Evolutionary conservation across 2,888 invertebrate genomes (phyloP), one percentile per base, ranked within the genome.

Genomic region (Dolichopus griseipennis): DNA sequence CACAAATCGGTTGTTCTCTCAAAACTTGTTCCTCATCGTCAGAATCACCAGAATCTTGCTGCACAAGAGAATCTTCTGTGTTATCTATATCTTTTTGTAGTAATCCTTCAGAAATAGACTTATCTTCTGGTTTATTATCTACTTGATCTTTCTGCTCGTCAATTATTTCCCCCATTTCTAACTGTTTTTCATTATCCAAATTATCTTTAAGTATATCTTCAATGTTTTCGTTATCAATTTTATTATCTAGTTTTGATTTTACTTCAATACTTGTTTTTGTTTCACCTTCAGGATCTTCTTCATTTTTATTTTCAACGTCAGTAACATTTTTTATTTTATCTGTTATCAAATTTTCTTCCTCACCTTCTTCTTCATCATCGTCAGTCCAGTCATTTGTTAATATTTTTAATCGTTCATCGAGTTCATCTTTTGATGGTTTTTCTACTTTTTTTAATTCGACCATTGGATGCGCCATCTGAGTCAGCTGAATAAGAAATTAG

Each of bases 21-120:
- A 65, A 27, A 68, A 61, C 61, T 22, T 65, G 68, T 21, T 68
- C 66, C 3, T 70, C 70, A 6, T 70, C 61, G 4, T 67, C 83
- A 71, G 83, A 81, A 20, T 83, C 81, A 76, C 83, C 83, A 75
- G 83, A 83, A 65, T 81, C 61, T 64, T 69, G 69, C 34, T 62
- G 61, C 22, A 18, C 20, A 20, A 62, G 12, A 21, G 62, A 62
- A 21, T 62, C 22, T 15, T 62, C 62, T 21, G 62, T 22, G 10
- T 22, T 62, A 21, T 62, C 22, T 22, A 22, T 20, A 62, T 33
- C 34, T 37, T 66, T 61, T 61, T 61, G 61, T 15, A 6, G 20
- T 33, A 20, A 7, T 20, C n/a, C 43, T 61, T 61, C 20, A 15
- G 18, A 6, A 6, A n/a, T 18, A 18, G 52, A 18, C 2, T 52